A percentile compares a stretch with the other conserved stretches of the same genome.
These are phyloP conservation scores for Phylloscopus whistleri DNA, from an alignment of 2,113 vertebrate species.

Conservation along the genomic window DNA sequence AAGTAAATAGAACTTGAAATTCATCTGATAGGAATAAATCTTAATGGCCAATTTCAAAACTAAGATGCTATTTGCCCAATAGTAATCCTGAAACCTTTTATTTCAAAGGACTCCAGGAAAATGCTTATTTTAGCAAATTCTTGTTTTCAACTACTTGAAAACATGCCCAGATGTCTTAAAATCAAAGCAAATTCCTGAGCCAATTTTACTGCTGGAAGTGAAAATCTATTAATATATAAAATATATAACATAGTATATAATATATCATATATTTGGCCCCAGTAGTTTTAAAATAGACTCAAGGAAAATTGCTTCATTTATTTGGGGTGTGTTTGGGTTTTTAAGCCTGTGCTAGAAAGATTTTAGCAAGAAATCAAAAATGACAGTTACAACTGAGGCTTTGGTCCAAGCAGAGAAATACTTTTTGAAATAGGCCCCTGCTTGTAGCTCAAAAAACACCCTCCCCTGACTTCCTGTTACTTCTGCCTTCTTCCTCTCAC, in stretches of 20 bases:
- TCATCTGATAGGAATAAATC: neutral
- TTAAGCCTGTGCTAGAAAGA: neutral
- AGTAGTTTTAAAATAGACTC: neutral
- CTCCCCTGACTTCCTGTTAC: neutral
- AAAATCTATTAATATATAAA: neutral
- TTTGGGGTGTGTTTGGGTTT: neutral
- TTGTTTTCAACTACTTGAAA: neutral
- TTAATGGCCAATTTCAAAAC: neutral
- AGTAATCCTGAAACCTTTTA: neutral
- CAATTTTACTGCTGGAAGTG: neutral
- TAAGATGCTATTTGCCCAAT: neutral
- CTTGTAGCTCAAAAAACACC: neutral
- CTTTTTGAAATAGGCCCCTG: too few relatives aligned
- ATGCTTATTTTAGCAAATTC: neutral
- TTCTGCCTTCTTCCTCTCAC: neutral
- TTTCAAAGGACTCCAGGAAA: neutral
- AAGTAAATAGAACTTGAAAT: neutral
- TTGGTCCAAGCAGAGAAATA: neutral
- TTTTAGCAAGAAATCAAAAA: neutral
- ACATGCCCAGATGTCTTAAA: neutral
- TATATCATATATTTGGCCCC: neutral
- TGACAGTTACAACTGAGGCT: neutral
- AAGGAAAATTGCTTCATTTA: neutral
- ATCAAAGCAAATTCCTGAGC: neutral
- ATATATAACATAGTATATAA: neutral